Evolutionary conservation across 2,888 invertebrate species (phyloP).

Genomic region (Linnaemya tessellans): DNA sequence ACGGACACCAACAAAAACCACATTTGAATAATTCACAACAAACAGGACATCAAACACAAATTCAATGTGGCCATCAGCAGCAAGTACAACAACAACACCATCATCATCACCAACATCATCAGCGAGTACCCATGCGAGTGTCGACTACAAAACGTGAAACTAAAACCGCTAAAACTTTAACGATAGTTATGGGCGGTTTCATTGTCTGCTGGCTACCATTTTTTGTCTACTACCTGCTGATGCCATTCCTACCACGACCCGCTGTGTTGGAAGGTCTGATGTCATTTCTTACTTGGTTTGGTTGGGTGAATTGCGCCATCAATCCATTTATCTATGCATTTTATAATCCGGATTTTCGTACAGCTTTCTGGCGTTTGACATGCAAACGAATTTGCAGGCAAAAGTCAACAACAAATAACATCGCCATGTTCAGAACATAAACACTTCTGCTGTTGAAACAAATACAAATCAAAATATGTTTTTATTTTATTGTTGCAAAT

Average conservation of each 20-base stretch:
- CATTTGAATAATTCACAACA: slow-evolving; percentile 63
- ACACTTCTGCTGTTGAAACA: not conserved
- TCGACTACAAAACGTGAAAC: slow-evolving; percentile 90
- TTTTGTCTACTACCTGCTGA: slow-evolving; percentile 91
- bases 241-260: slow-evolving; percentile 89
- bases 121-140: slow-evolving; percentile 84
- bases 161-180: slow-evolving; percentile 94
- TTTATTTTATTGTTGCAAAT: not conserved
- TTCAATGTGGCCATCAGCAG: slow-evolving; percentile 44
- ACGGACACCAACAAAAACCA: slow-evolving; percentile 52
- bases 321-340: slow-evolving; percentile 96
- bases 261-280: slow-evolving; percentile 87
- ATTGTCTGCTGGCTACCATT: slow-evolving; percentile 95
- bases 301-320: slow-evolving; percentile 95
- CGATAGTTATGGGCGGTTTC: slow-evolving; percentile 94
- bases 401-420: slow-evolving; percentile 78
- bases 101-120: slow-evolving; percentile 74
- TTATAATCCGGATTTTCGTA: slow-evolving; percentile 93
- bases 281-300: slow-evolving; percentile 93
- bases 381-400: slow-evolving; percentile 81
- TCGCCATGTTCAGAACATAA: slow-evolving; percentile 79
- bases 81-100: slow-evolving; percentile 63
- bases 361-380: slow-evolving; percentile 93
- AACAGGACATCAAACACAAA: slow-evolving; percentile 58
- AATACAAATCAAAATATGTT: not conserved